These are phyloP conservation scores for Atlantisia rogersi DNA, from an alignment of 2,113 vertebrate genomes.

Conservation along the genomic window DNA sequence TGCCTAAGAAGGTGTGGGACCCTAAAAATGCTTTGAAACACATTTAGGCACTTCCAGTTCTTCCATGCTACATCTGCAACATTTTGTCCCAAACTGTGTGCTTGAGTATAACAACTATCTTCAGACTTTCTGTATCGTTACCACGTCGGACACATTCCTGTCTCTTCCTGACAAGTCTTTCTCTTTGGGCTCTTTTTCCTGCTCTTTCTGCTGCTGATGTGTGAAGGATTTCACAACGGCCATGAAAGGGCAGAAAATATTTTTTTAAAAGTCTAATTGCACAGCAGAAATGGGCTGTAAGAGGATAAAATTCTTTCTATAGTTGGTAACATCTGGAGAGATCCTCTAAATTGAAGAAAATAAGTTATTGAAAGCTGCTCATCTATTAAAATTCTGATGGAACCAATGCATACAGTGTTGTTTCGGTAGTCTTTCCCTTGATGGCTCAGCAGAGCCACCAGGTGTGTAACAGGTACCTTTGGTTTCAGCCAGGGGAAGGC, in stretches of 20 bases:
- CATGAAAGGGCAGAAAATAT: accelerated
- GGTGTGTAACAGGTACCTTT: background rate
- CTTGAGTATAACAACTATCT: background rate
- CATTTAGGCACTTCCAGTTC: background rate
- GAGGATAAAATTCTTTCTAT: background rate
- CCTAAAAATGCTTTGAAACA: background rate
- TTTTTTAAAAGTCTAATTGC: background rate
- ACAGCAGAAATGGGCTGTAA: background rate
- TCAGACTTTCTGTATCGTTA: background rate
- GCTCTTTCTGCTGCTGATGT: background rate
- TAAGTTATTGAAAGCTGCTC: background rate
- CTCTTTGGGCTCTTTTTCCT: background rate
- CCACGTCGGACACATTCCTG: accelerated
- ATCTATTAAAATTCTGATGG: background rate
- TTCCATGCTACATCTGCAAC: background rate
- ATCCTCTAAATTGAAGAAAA: background rate
- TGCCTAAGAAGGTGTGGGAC: background rate
- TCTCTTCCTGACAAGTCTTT: background rate
- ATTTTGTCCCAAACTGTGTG: background rate
- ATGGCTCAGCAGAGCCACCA: background rate
- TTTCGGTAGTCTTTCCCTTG: background rate
- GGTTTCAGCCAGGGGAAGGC: background rate
- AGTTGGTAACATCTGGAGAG: background rate
- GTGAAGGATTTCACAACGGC: background rate
- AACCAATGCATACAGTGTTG: background rate